Percentiles rank a stretch among this genome's conserved stretches.
phyloP scores from a whole-genome alignment of 2,888 invertebrate genomes.

The Heterodera filipjevi region DNA sequence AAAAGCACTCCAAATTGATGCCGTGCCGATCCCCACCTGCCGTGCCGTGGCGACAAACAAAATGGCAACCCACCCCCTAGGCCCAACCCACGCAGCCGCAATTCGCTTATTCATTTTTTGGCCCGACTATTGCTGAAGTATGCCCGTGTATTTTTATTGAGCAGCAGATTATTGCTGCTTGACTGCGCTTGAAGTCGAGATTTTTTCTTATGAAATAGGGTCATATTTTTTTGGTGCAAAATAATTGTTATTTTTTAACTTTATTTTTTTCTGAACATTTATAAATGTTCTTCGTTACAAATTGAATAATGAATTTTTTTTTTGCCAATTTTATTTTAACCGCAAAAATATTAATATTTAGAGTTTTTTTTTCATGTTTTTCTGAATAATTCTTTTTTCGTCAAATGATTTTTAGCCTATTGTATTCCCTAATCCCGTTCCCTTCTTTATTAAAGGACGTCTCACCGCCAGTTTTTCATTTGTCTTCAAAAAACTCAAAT shows the following conservation, averaged over 20 bases:
- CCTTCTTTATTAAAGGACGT: no score
- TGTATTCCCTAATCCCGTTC: no score
- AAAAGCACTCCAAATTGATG: not conserved
- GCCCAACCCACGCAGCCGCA: not conserved
- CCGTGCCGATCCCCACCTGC: slow-evolving; percentile 10
- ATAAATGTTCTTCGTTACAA: no score
- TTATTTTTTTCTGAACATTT: no score
- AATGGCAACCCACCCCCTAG: not conserved
- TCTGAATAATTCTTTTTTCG: no score
- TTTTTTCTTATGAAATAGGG: not conserved
- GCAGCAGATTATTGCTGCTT: not conserved
- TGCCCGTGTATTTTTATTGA: not conserved
- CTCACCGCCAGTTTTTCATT: no score
- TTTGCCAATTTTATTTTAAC: no score
- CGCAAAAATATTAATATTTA: no score
- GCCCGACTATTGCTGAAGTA: not conserved
- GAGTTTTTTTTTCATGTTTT: no score
- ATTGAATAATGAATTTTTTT: no score
- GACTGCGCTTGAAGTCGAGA: slow-evolving; percentile 1
- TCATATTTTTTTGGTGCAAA: not conserved
- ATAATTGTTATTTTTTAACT: not conserved
- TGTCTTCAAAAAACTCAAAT: no score
- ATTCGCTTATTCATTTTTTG: not conserved
- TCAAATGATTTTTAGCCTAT: no score
- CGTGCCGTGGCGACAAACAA: not conserved